Base-by-base conservation (phyloP, 2,113 vertebrate species). In the Acanthochromis polyacanthus region DNA sequence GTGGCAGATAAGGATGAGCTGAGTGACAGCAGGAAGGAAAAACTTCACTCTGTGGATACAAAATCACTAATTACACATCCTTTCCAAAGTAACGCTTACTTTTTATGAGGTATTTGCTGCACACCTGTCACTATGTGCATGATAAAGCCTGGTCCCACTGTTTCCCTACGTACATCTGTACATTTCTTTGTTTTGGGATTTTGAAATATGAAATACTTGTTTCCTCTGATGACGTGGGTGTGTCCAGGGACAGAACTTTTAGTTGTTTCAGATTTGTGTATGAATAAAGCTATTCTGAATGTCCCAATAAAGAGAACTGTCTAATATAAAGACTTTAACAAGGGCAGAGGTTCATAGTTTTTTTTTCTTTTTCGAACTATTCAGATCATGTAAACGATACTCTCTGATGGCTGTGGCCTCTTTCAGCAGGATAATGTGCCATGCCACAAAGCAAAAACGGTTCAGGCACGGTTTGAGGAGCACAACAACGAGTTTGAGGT, bases 151-250 rank as follows among this genome's bases (percentile, higher is more conserved):
- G 23, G 52, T 65, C 60, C n/a, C 59, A 46, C 36, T 36, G 53
- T 59, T 82, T 55, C 53, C 53, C 66, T 65, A 38, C 52, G 20
- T 25, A 64, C 65, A 64, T 81, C 52, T 64, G 59, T 20, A 57
- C 15, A 64, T 58, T 63, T 32, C 52, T 75, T 63, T 53, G 51
- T 59, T 61, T 64, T 51, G 30, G 58, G 79, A 58, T 63, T 40
- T 64, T 23, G 1, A 64, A 30, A 25, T 55, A 56, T 30, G 50
- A 22, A 70, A 32, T 45, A 55, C 16, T 58, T 10, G 10, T 58
- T 69, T 30, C 30, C 63, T 28, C 19, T 57, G 0, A 0, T 25
- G 45, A 23, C 68, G 64, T 43, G 38, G 53, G 19, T 17, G 11
- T 59, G 59, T 70, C 52, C 59, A 48, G 23, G 17, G 17, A 51